phyloP scores from a whole-genome alignment of 2,797 vertebrate genomes.

The Todus mexicanus region DNA sequence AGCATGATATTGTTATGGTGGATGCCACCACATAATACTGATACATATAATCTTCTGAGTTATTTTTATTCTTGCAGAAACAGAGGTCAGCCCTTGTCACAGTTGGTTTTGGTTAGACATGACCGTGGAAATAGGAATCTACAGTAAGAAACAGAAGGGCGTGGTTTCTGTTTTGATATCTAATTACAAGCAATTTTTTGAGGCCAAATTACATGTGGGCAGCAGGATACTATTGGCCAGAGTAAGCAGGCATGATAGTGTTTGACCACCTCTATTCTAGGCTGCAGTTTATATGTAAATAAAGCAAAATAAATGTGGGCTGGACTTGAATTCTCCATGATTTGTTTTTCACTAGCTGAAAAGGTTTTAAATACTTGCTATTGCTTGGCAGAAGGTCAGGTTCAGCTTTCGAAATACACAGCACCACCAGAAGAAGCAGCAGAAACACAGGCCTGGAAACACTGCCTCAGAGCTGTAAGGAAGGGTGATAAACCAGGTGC shows the following conservation, averaged over 20 bases:
- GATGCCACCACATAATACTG: neutral
- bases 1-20: neutral
- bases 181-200: neutral
- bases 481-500: neutral
- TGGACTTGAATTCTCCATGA: neutral
- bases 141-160: neutral
- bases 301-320: neutral
- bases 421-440: neutral
- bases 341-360: neutral
- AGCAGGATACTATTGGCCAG: neutral
- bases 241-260: neutral
- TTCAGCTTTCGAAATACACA: neutral
- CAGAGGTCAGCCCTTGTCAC: neutral
- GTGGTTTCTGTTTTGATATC: neutral
- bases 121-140: neutral
- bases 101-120: neutral
- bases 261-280: neutral
- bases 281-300: neutral
- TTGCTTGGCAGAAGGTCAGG: neutral
- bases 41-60: neutral
- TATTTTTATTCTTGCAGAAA: conserved; percentile 20
- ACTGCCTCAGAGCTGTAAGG: neutral
- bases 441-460: neutral
- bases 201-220: neutral
- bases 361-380: neutral